Evolutionary conservation across 53 echinoderm and acorn worm species (phyloP).

Genomic region (Holothuria scabra): DNA sequence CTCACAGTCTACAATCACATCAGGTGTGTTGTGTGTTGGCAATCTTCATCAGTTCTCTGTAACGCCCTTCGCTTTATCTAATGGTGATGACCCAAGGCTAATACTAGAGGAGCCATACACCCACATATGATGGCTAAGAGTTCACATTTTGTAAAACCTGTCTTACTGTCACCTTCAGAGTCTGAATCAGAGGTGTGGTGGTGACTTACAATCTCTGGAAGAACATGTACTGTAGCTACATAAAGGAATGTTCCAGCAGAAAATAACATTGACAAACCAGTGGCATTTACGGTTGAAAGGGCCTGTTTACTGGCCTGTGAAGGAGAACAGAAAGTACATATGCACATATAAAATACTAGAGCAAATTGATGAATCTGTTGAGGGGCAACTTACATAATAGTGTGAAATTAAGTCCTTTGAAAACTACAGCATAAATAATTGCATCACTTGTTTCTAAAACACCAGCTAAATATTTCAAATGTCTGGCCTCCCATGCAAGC

Average conservation of each 20-base stretch:
- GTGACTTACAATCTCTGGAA: slow-evolving; percentile 88
- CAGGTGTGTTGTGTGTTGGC: no score
- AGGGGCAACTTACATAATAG: no score
- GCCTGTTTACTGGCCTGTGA: slow-evolving; percentile 93
- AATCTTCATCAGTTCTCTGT: no score
- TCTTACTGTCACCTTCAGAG: slow-evolving; percentile 21
- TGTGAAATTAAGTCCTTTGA: no score
- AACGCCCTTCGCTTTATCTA: slow-evolving; percentile 7
- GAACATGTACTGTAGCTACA: slow-evolving; percentile 98
- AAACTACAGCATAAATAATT: no score
- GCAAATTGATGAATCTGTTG: no score
- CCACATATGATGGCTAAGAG: slow-evolving; percentile 81
- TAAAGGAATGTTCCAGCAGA: slow-evolving; percentile 99
- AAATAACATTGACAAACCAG: slow-evolving; percentile 98
- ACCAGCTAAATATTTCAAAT: no score
- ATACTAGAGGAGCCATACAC: slow-evolving; percentile 80
- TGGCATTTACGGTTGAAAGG: slow-evolving; percentile 87
- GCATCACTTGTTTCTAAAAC: no score
- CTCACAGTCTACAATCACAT: no score
- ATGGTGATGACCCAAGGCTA: slow-evolving; percentile 91
- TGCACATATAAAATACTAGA: no score
- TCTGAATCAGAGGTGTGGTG: slow-evolving; percentile 49
- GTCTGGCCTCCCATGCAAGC: no score
- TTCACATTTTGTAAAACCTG: slow-evolving; percentile 83
- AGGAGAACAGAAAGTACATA: background rate